phyloP scores from a whole-genome alignment of 2,888 invertebrate species.

The Microctonus brassicae region DNA sequence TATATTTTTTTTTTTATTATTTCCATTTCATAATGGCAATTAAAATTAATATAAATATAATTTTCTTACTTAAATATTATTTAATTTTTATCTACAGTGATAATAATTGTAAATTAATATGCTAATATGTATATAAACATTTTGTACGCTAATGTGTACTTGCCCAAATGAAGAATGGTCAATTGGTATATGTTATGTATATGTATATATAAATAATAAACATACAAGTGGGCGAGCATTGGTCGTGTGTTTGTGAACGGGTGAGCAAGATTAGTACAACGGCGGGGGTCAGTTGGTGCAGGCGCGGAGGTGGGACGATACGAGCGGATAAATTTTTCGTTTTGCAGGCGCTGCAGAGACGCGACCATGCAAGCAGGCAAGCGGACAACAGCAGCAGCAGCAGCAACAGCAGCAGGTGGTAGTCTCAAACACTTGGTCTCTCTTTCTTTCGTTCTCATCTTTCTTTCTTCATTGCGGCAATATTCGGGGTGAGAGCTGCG shows the following conservation, averaged over 20 bases:
- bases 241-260: not conserved
- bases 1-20: too few species aligned
- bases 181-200: too few species aligned
- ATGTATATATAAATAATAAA: too few species aligned
- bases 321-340: not conserved
- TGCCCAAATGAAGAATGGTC: too few species aligned
- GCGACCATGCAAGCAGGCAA: slow-evolving; percentile 1
- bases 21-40: too few species aligned
- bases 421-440: slow-evolving; percentile 26
- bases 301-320: not conserved
- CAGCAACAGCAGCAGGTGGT: slow-evolving; percentile 49
- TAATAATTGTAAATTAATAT: too few species aligned
- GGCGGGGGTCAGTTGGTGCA: not conserved
- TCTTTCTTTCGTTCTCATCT: slow-evolving; percentile 41
- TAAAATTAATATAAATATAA: too few species aligned
- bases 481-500: not conserved
- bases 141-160: not conserved
- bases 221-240: not conserved
- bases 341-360: not conserved
- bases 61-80: too few species aligned
- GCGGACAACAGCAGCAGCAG: slow-evolving; percentile 42
- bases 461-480: not conserved
- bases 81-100: too few species aligned
- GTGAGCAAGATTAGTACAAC: not conserved
- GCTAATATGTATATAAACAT: not conserved